Percentiles rank a stretch among this genome's conserved stretches.
Conservation (phyloP, 2,113 vertebrate genomes). For the Thermophis baileyi region DNA sequence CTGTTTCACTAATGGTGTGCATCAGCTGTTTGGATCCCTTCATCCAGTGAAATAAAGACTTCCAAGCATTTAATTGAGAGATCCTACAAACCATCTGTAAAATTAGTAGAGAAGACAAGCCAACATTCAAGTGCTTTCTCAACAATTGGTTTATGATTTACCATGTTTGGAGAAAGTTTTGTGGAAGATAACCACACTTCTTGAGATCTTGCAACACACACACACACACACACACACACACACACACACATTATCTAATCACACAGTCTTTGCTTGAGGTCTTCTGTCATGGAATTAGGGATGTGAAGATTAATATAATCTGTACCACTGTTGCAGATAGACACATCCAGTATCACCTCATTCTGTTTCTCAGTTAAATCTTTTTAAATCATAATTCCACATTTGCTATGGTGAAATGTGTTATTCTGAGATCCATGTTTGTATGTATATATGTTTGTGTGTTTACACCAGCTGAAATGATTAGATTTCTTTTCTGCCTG, state of each 20-base stretch:
- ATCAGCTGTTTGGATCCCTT: constrained; percentile 10
- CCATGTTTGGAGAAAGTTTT: not conserved
- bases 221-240: too few species aligned
- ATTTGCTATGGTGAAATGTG: not conserved
- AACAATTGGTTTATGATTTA: not conserved
- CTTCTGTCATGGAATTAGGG: not conserved
- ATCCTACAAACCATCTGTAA: constrained; percentile 1
- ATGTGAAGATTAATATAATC: not conserved
- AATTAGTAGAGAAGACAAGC: constrained; percentile 23
- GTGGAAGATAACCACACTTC: not conserved
- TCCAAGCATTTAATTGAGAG: not conserved
- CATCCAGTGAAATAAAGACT: not conserved
- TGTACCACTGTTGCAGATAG: not conserved
- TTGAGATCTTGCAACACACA: not conserved
- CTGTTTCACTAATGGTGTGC: constrained; percentile 29
- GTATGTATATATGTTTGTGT: not conserved
- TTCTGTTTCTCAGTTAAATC: not conserved
- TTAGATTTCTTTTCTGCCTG: not conserved
- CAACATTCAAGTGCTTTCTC: not conserved
- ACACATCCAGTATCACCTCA: not conserved
- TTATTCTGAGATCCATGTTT: not conserved
- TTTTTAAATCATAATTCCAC: not conserved
- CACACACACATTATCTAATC: not conserved
- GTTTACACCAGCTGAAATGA: not conserved
- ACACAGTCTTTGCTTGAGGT: not conserved